Conservation (phyloP, 1,140 invertebrate genomes). For the Sinonovacula constricta region DNA sequence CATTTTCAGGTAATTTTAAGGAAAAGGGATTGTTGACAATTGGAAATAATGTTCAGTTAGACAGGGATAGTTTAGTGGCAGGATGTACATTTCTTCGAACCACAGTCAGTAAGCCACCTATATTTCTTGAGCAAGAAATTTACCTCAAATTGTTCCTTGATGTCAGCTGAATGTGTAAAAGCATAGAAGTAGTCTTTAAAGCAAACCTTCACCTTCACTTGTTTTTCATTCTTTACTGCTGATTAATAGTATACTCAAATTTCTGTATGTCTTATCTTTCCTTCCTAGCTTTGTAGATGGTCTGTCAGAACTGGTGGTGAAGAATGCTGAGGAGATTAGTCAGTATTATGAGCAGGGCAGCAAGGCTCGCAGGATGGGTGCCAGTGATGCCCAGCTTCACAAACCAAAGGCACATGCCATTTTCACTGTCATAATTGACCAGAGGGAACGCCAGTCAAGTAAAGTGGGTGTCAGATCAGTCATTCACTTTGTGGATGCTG, state of each 20-base stretch:
- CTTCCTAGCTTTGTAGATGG: conserved; percentile 72
- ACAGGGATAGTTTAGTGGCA: too few relatives aligned
- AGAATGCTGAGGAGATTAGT: conserved; percentile 66
- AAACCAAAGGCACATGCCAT: conserved; percentile 68
- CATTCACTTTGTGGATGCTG: conserved; percentile 68
- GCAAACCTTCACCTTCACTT: not conserved
- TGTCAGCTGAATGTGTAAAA: not conserved
- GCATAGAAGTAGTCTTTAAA: not conserved
- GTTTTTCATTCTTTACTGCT: too few relatives aligned
- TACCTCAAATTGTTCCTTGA: too few relatives aligned
- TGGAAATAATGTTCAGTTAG: too few relatives aligned
- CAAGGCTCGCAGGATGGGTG: conserved; percentile 70
- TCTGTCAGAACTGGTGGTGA: conserved; percentile 74
- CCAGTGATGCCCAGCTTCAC: conserved; percentile 70
- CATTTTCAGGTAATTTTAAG: too few relatives aligned
- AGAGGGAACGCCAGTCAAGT: conserved; percentile 71
- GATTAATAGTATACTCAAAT: too few relatives aligned
- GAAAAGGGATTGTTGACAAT: too few relatives aligned
- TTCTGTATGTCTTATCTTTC: too few relatives aligned
- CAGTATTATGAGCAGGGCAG: conserved; percentile 71
- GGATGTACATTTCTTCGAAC: too few relatives aligned
- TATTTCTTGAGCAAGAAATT: too few relatives aligned
- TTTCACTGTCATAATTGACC: conserved; percentile 71
- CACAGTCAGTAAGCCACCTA: too few relatives aligned
- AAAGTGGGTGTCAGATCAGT: conserved; percentile 73